phyloP scores from a whole-genome alignment of 2,888 invertebrate species.

The Pristionchus fissidentatus region DNA sequence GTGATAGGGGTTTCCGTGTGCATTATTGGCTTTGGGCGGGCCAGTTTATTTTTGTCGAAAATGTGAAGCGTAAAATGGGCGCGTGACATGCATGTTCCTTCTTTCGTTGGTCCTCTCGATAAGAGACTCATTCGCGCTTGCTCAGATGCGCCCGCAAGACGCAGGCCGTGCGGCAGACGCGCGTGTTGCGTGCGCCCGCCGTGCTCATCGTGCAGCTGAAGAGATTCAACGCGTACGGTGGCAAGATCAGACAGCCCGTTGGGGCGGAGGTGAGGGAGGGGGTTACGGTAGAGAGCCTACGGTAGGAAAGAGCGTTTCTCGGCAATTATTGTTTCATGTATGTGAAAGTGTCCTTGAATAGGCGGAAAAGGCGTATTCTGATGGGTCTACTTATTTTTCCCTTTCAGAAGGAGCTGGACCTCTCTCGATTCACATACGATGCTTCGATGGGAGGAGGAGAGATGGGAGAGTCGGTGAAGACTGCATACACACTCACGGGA shows the following conservation, averaged over 20 bases:
- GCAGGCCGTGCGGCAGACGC: slow-evolving; percentile 54
- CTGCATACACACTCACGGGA: slow-evolving; percentile 4
- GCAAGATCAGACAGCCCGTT: slow-evolving; percentile 61
- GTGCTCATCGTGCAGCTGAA: slow-evolving; percentile 68
- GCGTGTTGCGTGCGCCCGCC: slow-evolving; percentile 60
- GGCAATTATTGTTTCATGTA: not conserved
- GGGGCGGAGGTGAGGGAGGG: slow-evolving; percentile 54
- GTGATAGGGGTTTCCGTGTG: too few relatives aligned
- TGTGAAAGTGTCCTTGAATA: not conserved
- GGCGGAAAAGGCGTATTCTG: not conserved
- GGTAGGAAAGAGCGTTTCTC: not conserved
- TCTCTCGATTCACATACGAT: slow-evolving; percentile 52
- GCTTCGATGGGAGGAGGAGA: not conserved
- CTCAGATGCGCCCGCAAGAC: slow-evolving; percentile 60
- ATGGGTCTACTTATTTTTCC: not conserved
- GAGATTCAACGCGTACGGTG: slow-evolving; percentile 63
- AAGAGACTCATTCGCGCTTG: not conserved
- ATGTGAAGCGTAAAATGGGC: too few relatives aligned
- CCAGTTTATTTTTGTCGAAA: too few relatives aligned
- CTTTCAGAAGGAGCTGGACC: slow-evolving; percentile 52
- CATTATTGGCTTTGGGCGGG: too few relatives aligned
- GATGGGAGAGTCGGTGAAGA: slow-evolving; percentile 35
- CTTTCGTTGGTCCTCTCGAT: too few relatives aligned
- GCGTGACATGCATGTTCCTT: too few relatives aligned
- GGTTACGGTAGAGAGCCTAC: not conserved